Conservation (phyloP, 2,888 invertebrate species). For the Molanna angustata region DNA sequence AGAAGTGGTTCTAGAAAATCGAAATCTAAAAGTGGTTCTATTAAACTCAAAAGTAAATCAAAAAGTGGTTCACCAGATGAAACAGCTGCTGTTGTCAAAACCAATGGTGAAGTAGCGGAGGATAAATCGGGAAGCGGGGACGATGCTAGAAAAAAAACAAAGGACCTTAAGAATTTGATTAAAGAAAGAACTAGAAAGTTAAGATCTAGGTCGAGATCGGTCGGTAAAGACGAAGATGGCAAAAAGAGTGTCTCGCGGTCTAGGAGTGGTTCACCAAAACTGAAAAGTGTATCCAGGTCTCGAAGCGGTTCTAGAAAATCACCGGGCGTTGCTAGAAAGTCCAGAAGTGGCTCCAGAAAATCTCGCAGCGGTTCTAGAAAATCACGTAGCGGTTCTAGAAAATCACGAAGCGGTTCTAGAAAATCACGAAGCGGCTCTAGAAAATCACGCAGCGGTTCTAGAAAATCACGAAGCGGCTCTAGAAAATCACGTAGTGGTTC, state of each 20-base stretch:
- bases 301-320: constrained; percentile 35
- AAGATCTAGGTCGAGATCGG: constrained; percentile 36
- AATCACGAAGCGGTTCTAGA: constrained; percentile 32
- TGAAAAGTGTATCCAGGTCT: constrained; percentile 36
- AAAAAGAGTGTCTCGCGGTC: not conserved
- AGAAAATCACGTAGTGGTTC: constrained; percentile 37
- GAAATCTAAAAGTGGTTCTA: constrained; percentile 38
- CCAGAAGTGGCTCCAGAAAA: constrained; percentile 33
- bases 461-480: constrained; percentile 37
- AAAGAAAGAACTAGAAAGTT: constrained; percentile 30
- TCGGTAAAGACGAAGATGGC: constrained; percentile 29
- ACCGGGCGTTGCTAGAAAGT: constrained; percentile 32
- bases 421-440: constrained; percentile 33
- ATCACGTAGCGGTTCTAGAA: constrained; percentile 33
- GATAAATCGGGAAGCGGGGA: constrained; percentile 13
- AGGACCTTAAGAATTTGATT: constrained; percentile 31
- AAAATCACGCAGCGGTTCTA: constrained; percentile 34
- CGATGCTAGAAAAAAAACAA: constrained; percentile 34
- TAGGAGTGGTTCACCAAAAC: constrained; percentile 37
- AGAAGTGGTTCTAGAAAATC: constrained; percentile 36
- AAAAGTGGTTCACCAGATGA: constrained; percentile 38
- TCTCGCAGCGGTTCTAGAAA: constrained; percentile 33
- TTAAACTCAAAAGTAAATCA: constrained; percentile 35
- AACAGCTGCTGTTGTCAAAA: constrained; percentile 30
- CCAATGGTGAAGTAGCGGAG: constrained; percentile 4